Conservation (phyloP, 2,797 vertebrate species). For the Simalia tracyae region DNA sequence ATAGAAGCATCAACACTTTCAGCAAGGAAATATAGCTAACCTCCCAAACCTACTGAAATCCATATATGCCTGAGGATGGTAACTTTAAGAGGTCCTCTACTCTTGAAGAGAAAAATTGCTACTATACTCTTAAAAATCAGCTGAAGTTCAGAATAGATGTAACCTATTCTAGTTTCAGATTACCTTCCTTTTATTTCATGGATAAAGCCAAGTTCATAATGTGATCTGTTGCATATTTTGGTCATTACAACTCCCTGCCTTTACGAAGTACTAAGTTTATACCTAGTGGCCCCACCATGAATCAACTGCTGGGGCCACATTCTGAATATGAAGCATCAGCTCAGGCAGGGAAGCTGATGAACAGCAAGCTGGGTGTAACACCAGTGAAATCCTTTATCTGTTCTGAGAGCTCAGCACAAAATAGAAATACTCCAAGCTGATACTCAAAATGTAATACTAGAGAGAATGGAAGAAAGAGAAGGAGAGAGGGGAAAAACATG, state of each 20-base stretch:
- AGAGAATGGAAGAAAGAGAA: neutral
- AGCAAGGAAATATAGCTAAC: neutral
- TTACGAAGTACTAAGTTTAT: neutral
- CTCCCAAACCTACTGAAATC: neutral
- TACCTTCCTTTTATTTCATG: neutral
- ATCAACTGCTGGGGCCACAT: neutral
- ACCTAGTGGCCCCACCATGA: neutral
- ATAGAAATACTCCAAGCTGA: neutral
- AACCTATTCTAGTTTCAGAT: neutral
- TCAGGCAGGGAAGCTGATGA: neutral
- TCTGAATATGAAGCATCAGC: neutral
- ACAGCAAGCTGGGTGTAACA: neutral
- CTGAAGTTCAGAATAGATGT: neutral
- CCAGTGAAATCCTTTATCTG: neutral
- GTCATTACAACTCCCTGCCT: neutral
- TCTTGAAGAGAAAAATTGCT: neutral
- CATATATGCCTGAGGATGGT: neutral
- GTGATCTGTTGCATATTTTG: neutral
- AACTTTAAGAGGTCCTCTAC: neutral
- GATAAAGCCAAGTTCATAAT: neutral
- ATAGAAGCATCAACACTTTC: neutral
- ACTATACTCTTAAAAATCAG: neutral
- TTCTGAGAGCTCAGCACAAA: neutral
- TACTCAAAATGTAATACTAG: neutral
- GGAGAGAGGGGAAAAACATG: neutral